Base-by-base conservation (phyloP, 2,888 invertebrate genomes). In the Dysmachus trigonus region DNA sequence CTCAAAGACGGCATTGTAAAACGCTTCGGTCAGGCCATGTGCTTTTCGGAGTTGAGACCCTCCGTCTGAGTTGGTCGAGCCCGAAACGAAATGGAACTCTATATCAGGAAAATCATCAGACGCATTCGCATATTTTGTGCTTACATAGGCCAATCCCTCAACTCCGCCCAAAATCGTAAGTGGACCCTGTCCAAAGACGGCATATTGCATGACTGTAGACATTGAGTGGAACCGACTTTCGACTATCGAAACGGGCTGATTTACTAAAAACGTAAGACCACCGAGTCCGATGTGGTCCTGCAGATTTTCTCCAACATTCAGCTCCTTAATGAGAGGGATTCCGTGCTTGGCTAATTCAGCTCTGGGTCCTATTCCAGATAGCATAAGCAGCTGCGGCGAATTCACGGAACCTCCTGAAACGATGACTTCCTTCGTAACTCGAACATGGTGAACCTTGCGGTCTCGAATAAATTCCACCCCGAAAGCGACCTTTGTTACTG, bases 371-470 rank as follows among this genome's bases (percentile, higher is more conserved):
- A 98, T 94, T 0, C 98, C 99, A 8, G 98, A 98, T 0, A 99
- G 91, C 97, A 99, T 97, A 53, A 99, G 92, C 1, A 99, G 90
- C 90, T 99, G 99, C 0, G 99, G 98, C 0, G 98, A 96, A 90
- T 98, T 98, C 0, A 99, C 94, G 0, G 98, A 94, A 0, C 99
- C 99, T 0, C 96, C 98, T 0, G 97, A 97, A 1, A 99, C 90
- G 79, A 99, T 96, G 0, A 99, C 96, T 91, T 98, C 98, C 90
- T 96, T 97, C 41, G 94, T 94, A 0, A 97, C 97, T 86, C 95
- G 93, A 1, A 97, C 94, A 79, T 96, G 93, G 89, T 95, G 94
- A 0, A 96, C 90, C 92, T 95, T 95, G 79, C 95, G 95, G 83
- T 96, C 95, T 73, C 96, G 94, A 2, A 96, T 92, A 89, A 97